phyloP scores from a whole-genome alignment of 2,888 invertebrate species.

The Galerucella calmariensis region DNA sequence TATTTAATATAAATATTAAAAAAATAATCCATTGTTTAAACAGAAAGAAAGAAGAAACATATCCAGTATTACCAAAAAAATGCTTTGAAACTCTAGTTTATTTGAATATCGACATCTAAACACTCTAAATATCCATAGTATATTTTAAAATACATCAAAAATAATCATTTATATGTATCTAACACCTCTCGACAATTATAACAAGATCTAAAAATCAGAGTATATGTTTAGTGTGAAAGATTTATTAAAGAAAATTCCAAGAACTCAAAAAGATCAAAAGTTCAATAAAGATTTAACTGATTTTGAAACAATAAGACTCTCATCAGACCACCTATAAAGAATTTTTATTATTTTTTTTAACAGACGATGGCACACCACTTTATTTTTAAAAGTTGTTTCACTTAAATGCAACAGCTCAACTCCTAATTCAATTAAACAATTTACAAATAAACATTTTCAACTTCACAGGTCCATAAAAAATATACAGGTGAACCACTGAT shows the following conservation, averaged over 20 bases:
- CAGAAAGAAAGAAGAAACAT: too few species aligned
- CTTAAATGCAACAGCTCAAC: background rate
- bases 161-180: too few species aligned
- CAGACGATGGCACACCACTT: background rate
- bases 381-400: background rate
- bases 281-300: background rate
- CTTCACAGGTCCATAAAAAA: background rate
- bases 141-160: too few species aligned
- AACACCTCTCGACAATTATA: too few species aligned
- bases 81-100: too few species aligned
- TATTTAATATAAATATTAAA: too few species aligned
- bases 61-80: too few species aligned
- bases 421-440: background rate
- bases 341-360: background rate
- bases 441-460: slow-evolving; percentile 1
- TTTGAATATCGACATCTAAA: too few species aligned
- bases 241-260: background rate
- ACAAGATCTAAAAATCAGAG: background rate
- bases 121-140: too few species aligned
- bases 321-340: background rate
- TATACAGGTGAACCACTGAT: background rate
- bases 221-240: background rate
- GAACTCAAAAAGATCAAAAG: background rate
- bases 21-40: too few species aligned
- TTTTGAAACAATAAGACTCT: background rate